Evolutionary conservation across 1,140 invertebrate genomes (phyloP).

Genomic region (Eumaeus atala): DNA sequence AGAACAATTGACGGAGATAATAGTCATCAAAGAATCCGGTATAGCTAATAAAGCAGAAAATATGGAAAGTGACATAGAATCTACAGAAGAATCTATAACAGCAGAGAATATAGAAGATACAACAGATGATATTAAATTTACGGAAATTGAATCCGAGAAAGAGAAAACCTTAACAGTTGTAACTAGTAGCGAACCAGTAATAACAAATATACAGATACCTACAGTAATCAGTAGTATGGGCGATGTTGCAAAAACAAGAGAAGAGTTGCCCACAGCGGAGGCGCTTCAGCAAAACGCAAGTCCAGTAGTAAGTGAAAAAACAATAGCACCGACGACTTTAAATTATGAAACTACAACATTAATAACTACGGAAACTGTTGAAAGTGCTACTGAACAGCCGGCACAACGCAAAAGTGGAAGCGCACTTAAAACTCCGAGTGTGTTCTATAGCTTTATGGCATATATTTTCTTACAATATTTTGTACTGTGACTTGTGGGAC

Average conservation of each 20-base stretch:
- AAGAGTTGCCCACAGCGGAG: constrained; percentile 47
- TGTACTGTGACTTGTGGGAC: neutral
- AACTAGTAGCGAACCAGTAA: constrained; percentile 17
- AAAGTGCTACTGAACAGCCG: constrained; percentile 20
- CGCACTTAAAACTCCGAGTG: neutral
- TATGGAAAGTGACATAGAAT: constrained; percentile 10
- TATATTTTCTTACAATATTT: neutral
- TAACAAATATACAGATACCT: constrained; percentile 12
- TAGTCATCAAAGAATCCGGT: constrained; percentile 17
- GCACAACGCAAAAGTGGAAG: constrained; percentile 18
- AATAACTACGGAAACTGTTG: constrained; percentile 5
- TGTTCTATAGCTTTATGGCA: neutral
- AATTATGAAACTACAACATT: constrained; percentile 18
- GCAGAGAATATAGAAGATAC: constrained; percentile 14
- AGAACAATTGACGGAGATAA: constrained; percentile 21
- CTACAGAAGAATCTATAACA: constrained; percentile 6
- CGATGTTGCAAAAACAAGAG: constrained; percentile 32
- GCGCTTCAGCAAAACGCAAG: constrained; percentile 48
- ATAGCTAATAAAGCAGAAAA: constrained; percentile 1
- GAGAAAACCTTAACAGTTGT: constrained; percentile 3
- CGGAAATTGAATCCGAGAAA: neutral
- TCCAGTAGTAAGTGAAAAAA: constrained; percentile 18
- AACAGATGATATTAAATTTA: neutral
- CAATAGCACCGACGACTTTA: constrained; percentile 19
- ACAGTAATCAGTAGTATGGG: constrained; percentile 15